phyloP scores from a whole-genome alignment of 2,113 vertebrate species.

The Brevimyrus niger region DNA sequence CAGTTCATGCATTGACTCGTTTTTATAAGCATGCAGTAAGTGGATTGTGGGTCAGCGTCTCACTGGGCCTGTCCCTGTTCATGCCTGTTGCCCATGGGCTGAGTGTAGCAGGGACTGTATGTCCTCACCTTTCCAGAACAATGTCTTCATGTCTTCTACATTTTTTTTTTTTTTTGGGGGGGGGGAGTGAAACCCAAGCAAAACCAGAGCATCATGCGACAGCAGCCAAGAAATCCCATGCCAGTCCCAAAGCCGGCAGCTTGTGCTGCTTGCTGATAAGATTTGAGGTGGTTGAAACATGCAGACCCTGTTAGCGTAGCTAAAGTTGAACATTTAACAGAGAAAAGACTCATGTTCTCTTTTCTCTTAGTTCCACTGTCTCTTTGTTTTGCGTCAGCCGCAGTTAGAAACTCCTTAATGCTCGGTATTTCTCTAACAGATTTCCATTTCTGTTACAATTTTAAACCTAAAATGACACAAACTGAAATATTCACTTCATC shows the following conservation, averaged over 20 bases:
- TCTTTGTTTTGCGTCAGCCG: neutral
- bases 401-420: neutral
- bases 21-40: neutral
- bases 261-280: constrained; percentile 11
- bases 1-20: neutral
- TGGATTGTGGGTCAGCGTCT: neutral
- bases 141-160: neutral
- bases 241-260: neutral
- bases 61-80: neutral
- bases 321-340: neutral
- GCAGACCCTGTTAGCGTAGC: neutral
- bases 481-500: neutral
- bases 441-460: neutral
- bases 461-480: neutral
- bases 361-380: neutral
- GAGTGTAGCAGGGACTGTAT: neutral
- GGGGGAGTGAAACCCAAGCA: neutral
- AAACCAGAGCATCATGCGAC: neutral
- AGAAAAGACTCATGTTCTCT: neutral
- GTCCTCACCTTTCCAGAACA: neutral
- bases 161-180: neutral
- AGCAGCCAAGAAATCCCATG: neutral
- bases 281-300: neutral
- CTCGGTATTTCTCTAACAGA: neutral
- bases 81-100: neutral